Base-by-base conservation (phyloP, 2,113 vertebrate species). In the Sturnira hondurensis region DNA sequence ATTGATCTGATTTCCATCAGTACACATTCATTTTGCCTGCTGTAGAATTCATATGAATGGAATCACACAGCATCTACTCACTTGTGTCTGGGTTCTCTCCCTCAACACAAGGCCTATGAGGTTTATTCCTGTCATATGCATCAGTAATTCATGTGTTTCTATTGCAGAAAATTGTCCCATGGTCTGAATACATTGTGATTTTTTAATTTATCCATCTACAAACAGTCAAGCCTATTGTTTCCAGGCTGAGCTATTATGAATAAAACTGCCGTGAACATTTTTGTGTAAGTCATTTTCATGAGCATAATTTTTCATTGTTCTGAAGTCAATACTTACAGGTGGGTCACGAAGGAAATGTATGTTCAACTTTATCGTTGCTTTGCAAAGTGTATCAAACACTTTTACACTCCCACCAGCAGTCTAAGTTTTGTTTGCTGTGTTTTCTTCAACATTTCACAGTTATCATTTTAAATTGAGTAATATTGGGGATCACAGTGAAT, bases 291-390 rank as follows among this genome's bases (percentile, higher is more conserved):
- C 26, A 43, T 16, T 50, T 78, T 77, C 11, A 8, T 9, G 8
- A 28, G 2, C 0, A 4, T 6, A 14, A 5, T 15, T 22, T 68
- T 33, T 43, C n/a, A n/a, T 17, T 78, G 65, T 63, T 84, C 28
- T 13, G 22, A 33, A 28, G 6, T 38, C 5, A 8, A 7, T 11
- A 10, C n/a, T 20, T 10, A 56, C 9, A 14, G 50, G 9, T 38
- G 26, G 41, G 7, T 4, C n/a, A 3, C 0, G 1, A 1, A 14
- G 13, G 17, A 24, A 36, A 3, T 0, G 0, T 12, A 20, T 4
- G 10, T 24, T 31, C 36, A 36, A 12, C 31, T 16, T 33, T 17
- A 8, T 3, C 2, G 3, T 20, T 4, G 11, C 22, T 43, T 47
- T 26, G 31, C 16, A 12, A n/a, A 38, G 5, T 12, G 24, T 19